These are phyloP conservation scores for Ramphastos sulfuratus DNA, from an alignment of 2,113 vertebrate species.

Conservation along the genomic window DNA sequence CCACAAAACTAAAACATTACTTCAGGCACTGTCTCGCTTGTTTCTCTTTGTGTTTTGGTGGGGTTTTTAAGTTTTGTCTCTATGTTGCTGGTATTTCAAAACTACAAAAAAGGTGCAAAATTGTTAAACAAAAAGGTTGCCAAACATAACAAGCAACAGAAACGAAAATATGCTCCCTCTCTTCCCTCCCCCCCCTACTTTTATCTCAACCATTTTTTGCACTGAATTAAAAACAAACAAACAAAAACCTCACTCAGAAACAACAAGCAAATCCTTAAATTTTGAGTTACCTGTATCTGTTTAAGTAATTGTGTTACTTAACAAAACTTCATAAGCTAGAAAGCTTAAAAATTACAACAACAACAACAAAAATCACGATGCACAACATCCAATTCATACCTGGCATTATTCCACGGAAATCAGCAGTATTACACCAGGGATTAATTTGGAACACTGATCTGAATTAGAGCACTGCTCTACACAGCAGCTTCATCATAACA, in stretches of 20 bases:
- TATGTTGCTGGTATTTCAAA: neutral
- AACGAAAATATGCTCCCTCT: neutral
- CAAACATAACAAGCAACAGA: neutral
- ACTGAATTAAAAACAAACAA: neutral
- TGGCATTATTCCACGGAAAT: slow-evolving; percentile 27
- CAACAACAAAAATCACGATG: neutral
- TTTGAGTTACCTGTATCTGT: neutral
- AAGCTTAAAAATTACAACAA: neutral
- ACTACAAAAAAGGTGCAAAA: no score
- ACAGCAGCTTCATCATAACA: neutral
- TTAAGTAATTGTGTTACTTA: neutral
- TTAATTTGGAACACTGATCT: slow-evolving; percentile 44
- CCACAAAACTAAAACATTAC: neutral
- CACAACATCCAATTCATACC: neutral
- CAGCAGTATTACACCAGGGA: slow-evolving; percentile 28
- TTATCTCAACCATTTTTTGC: neutral
- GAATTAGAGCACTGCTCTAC: slow-evolving; percentile 17
- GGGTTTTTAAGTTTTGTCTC: neutral
- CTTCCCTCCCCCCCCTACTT: neutral
- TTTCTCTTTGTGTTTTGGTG: neutral
- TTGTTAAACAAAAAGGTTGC: neutral
- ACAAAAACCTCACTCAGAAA: neutral
- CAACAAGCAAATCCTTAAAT: neutral
- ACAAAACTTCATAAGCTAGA: neutral
- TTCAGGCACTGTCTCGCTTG: neutral